Evolutionary conservation across 2,888 invertebrate species (phyloP), one percentile per base, ranked within the genome.

Genomic region (Zhuqinia jingwanae): DNA sequence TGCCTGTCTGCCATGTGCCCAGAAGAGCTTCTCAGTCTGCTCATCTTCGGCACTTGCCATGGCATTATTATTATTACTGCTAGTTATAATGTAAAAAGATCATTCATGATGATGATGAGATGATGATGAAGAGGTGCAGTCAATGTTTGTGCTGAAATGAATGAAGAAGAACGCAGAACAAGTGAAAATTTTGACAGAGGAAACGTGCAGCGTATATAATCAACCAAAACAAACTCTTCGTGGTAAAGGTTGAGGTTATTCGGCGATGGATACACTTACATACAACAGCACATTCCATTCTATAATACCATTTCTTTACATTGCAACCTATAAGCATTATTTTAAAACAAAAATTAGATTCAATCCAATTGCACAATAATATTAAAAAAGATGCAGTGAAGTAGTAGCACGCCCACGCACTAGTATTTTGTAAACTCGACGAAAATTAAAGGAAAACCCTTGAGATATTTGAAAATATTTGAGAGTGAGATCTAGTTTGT

Each of bases 181-280:
- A 45, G 65, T 65, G 65, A 65, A 65, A 65, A 65, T 65, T 53
- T 68, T 68, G 68, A 68, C 45, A 45, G 68, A 68, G 22, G 68
- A 68, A 68, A 68, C 68, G 68, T 68, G 68, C 45, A 45, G 22
- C 10, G 68, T 68, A 68, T 68, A 68, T 2, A 50, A 50, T 15
- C 68, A 68, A 68, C 22, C 68, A 68, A 45, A 20, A 45, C 11
- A 3, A 36, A 36, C 36, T 36, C 36, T 6, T 6, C 36, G 8
- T 6, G 36, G 36, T 36, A 36, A 36, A 36, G 36, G 36, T 36
- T 15, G 50, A 50, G n/a, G 13, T 10, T 50, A 15, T 10, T n/a
- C 8, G 15, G 15, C 2, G 50, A 15, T n/a, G n/a, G 50, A 50
- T 2, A 5, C 13, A n/a, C 50, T 50, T 11, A 42, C 6, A 42